Evolutionary conservation across 1,140 invertebrate species (phyloP), one percentile per base, ranked within the genome.

Genomic region (Glossosoma conforme): DNA sequence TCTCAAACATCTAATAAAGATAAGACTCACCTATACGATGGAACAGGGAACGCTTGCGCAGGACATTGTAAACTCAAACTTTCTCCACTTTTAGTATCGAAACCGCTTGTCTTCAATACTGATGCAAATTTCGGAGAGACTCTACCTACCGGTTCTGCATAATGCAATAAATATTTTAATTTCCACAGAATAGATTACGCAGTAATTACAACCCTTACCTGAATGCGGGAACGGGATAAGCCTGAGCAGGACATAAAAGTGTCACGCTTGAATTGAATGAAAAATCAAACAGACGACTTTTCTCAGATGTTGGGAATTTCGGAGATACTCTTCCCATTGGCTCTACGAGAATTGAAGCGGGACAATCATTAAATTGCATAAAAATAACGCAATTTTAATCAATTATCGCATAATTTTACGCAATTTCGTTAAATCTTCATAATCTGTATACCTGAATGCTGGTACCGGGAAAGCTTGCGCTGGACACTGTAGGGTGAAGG

Each of bases 241-340:
- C 81, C 70, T 83, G 80, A 60, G 79, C 83, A 59, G 77, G 79
- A 68, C 76, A 83, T 61, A 77, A 73, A 61, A 79, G 71, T 52
- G 67, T 77, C 59, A 80, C 68, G 52, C 72, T 77, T 58, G 64
- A 64, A 54, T 70, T 65, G 49, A 67, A 50, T 48, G 60, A 47
- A 49, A 67, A 61, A 64, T 59, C 66, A 66, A 81, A 83, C 58
- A 78, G 74, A 65, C 77, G 75, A 54, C 75, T 74, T 62, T 76
- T 82, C 66, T 85, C 83, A 68, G 81, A 67, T 40, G 79, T 80
- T 21, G 82, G 80, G 65, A 82, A 81, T 73, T 84, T 84, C 37
- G 80, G 80, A 53, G 78, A 68, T 41, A 81, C 45, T 42, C 47
- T 28, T 10, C 47, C 47, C 37, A 50, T 42, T 11, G 69, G 69